Conservation (phyloP, 2,888 invertebrate species). For the Clepsis dumicolana region DNA sequence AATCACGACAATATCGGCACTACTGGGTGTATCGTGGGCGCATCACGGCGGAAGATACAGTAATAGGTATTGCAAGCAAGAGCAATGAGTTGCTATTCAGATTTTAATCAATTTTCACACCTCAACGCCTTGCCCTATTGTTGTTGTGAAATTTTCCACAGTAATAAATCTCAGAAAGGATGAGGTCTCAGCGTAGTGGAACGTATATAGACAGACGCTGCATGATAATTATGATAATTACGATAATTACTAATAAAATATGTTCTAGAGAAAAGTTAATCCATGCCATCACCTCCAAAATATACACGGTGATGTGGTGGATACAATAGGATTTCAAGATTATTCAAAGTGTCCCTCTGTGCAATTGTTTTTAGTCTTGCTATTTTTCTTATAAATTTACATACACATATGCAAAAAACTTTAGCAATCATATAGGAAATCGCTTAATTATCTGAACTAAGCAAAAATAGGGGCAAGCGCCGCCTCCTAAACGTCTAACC, state of each 20-base stretch:
- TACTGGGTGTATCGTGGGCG: too few relatives aligned
- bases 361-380: too few relatives aligned
- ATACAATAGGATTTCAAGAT: too few relatives aligned
- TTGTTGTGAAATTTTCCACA: constrained; percentile 6
- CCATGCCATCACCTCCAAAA: background rate
- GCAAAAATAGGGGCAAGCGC: constrained; percentile 53
- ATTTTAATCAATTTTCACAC: background rate
- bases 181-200: background rate
- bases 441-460: constrained; percentile 26
- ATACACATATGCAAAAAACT: too few relatives aligned
- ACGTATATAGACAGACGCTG: background rate
- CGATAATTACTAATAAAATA: too few relatives aligned
- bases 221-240: too few relatives aligned
- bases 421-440: background rate
- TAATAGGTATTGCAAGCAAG: background rate
- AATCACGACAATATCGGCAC: too few relatives aligned
- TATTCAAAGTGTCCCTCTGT: too few relatives aligned
- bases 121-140: background rate
- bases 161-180: background rate
- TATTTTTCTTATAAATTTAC: too few relatives aligned
- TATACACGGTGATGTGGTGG: too few relatives aligned
- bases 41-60: too few relatives aligned
- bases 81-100: background rate
- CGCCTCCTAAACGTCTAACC: constrained; percentile 71
- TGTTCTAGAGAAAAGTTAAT: background rate